Evolutionary conservation across 1,140 invertebrate genomes (phyloP), one percentile per base, ranked within the genome.

Genomic region (Armadillidium nasatum): DNA sequence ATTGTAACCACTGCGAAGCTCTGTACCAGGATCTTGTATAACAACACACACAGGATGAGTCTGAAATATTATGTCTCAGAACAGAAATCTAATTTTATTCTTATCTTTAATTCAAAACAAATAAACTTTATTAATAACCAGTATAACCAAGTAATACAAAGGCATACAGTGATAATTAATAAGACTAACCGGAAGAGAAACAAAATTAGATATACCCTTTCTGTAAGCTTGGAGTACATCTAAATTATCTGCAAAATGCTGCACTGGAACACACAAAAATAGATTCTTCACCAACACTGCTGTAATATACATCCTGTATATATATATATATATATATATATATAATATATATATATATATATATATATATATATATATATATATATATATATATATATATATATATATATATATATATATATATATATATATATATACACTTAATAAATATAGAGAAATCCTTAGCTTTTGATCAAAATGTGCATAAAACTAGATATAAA

Each of bases 21-120:
- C 19, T 7, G 11, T 60, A 60, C 11, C 19, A 15, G 50, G 50
- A 60, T 60, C 50, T 60, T 60, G 50, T 19, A 60, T 2, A 3
- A 60, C 50, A 60, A 60, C 50, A 60, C 50, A 60, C 11, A 60
- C 50, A 19, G 50, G 50, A 60, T 60, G 50, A 13, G 50, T 60
- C 50, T 60, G 19, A 19, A 60, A 60, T 33, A 3, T 33, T 33
- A 33, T 6, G 6, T 33, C 33, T 33, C 6, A 33, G 33, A 33
- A 33, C 33, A 33, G 33, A 6, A 33, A 33, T 33, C 2, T 33
- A 6, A 33, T 33, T 33, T 33, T 6, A 33, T 3, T 33, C 2
- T 33, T 3, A 33, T 33, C 33, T 33, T 33, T 33, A 33, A 33
- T 33, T 6, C 33, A 33, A 33, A 3, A 33, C 6, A 6, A 33